Evolutionary conservation across 2,888 invertebrate species (phyloP).

Genomic region (Perizoma flavofasciatum): DNA sequence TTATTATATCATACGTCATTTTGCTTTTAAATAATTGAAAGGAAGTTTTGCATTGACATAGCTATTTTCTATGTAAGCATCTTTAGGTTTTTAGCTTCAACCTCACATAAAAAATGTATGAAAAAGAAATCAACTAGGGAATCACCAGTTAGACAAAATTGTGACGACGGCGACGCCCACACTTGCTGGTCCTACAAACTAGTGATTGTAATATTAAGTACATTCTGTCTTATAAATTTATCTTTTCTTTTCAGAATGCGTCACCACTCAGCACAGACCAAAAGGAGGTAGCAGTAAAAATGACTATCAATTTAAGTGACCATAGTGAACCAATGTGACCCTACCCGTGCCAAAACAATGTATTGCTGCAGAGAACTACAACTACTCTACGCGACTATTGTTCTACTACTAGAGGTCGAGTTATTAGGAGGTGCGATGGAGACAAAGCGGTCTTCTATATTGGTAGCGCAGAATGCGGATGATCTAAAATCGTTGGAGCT

Average conservation of each 20-base stretch:
- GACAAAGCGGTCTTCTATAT: slow-evolving; percentile 73
- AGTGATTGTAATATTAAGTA: not conserved
- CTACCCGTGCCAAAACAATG: slow-evolving; percentile 79
- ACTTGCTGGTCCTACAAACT: too few species aligned
- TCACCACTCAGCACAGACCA: slow-evolving; percentile 22
- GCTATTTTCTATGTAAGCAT: too few species aligned
- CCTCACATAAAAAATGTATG: too few species aligned
- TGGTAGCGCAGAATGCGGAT: slow-evolving; percentile 70
- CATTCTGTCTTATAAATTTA: not conserved
- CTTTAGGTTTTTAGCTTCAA: too few species aligned
- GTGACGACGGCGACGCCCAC: too few species aligned
- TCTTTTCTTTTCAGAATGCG: slow-evolving; percentile 66
- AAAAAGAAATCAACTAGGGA: too few species aligned
- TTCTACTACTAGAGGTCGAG: slow-evolving; percentile 74
- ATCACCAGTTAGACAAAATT: too few species aligned
- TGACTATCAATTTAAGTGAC: slow-evolving; percentile 79
- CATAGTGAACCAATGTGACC: slow-evolving; percentile 69
- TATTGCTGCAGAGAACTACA: slow-evolving; percentile 78
- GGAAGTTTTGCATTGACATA: too few species aligned
- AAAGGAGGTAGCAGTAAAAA: slow-evolving; percentile 65
- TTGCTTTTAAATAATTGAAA: too few species aligned
- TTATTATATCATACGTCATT: too few species aligned
- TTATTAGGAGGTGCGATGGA: slow-evolving; percentile 74
- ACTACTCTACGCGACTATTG: slow-evolving; percentile 75
- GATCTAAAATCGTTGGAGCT: slow-evolving; percentile 73